Evolutionary conservation across 1,140 invertebrate species (phyloP).

Genomic region (Neodiprion lecontei): DNA sequence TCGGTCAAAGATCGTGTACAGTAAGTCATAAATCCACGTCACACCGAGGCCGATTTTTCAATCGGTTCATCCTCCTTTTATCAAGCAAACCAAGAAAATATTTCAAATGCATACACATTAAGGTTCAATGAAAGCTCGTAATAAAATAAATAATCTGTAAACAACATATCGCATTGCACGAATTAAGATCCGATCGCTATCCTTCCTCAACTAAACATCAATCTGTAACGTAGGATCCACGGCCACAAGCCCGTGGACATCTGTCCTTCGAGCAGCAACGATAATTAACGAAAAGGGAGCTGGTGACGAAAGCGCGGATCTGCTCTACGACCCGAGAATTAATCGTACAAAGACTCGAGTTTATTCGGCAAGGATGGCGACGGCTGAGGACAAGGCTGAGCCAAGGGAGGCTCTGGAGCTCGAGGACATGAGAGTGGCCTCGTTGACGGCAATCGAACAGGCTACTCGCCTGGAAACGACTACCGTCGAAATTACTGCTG

Average conservation of each 20-base stretch:
- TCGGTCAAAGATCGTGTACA: too few relatives aligned
- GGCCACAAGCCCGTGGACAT: too few relatives aligned
- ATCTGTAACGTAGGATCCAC: too few relatives aligned
- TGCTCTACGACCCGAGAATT: constrained; percentile 3
- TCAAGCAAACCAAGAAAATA: too few relatives aligned
- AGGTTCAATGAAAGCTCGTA: background rate
- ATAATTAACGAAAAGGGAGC: background rate
- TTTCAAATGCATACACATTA: too few relatives aligned
- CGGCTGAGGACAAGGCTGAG: background rate
- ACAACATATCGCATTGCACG: constrained; percentile 9
- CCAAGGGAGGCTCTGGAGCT: constrained; percentile 30
- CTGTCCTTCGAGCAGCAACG: too few relatives aligned
- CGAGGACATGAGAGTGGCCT: constrained; percentile 23
- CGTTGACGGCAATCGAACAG: constrained; percentile 19
- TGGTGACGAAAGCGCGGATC: background rate
- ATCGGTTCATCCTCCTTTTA: too few relatives aligned
- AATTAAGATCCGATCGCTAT: background rate
- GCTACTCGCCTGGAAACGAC: constrained; percentile 26
- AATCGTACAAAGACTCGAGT: background rate
- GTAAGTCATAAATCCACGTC: too few relatives aligned
- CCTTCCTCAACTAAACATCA: too few relatives aligned
- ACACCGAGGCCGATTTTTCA: too few relatives aligned
- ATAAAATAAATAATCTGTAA: constrained; percentile 19
- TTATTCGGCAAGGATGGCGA: background rate
- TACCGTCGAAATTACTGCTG: constrained; percentile 40